Evolutionary conservation across 2,797 vertebrate species (phyloP).

Genomic region (Mus spretus): DNA sequence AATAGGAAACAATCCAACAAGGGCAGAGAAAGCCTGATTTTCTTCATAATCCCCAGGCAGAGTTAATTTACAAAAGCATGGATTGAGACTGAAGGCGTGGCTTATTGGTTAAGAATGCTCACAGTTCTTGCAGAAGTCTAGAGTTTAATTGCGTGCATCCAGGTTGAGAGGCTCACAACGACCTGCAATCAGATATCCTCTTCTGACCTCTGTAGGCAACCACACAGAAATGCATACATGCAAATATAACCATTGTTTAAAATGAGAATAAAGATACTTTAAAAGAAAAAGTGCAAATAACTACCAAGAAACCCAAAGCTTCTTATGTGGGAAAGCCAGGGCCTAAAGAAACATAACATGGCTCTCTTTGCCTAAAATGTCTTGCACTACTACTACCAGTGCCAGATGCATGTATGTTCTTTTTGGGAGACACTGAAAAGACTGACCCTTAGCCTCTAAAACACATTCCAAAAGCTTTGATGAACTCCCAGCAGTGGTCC

Average conservation of each 20-base stretch:
- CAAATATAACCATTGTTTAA: not conserved
- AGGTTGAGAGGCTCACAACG: not conserved
- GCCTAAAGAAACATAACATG: not conserved
- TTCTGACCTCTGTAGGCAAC: not conserved
- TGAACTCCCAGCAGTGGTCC: too few relatives aligned
- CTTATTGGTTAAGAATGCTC: not conserved
- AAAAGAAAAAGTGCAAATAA: not conserved
- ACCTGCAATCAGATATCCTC: not conserved
- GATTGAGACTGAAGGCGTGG: not conserved
- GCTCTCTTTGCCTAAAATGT: fast-evolving
- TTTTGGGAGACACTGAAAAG: not conserved
- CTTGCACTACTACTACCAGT: not conserved
- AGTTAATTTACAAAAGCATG: not conserved
- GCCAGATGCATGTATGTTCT: not conserved
- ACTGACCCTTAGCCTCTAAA: fast-evolving
- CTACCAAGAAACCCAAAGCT: not conserved
- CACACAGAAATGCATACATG: not conserved
- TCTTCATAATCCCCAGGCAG: not conserved
- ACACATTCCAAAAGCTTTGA: not conserved
- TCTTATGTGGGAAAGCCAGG: not conserved
- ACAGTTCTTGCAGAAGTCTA: not conserved
- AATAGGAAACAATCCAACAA: not conserved
- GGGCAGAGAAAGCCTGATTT: not conserved
- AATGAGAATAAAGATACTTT: not conserved
- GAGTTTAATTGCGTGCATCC: not conserved